These are phyloP conservation scores for Tragelaphus oryx DNA, from an alignment of 2,797 vertebrate species.

Conservation along the genomic window DNA sequence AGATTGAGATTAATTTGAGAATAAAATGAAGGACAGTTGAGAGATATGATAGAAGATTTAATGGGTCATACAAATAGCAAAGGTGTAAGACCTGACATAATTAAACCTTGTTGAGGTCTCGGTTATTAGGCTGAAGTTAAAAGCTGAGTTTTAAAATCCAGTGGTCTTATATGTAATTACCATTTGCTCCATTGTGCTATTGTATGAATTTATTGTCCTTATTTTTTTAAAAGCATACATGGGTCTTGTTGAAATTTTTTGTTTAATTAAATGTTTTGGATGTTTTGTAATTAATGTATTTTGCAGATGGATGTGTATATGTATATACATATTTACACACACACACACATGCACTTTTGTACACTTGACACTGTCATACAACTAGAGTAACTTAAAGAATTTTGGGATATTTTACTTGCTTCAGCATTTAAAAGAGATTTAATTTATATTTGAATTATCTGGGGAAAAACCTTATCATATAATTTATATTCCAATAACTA, in stretches of 20 bases:
- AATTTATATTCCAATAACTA: conserved; percentile 35
- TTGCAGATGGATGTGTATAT: neutral
- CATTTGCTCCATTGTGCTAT: neutral
- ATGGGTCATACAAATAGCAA: neutral
- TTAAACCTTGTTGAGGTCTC: conserved; percentile 42
- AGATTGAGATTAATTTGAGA: conserved; percentile 35
- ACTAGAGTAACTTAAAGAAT: neutral
- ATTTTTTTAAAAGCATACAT: conserved; percentile 2
- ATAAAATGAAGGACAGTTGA: conserved; percentile 63
- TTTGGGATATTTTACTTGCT: conserved; percentile 14
- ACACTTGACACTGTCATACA: neutral
- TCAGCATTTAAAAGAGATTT: conserved; percentile 30
- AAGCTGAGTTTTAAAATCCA: neutral
- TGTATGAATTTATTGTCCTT: neutral
- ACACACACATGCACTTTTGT: neutral
- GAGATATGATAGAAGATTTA: conserved; percentile 28
- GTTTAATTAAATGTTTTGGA: neutral
- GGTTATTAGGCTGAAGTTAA: neutral
- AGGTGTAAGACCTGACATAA: neutral
- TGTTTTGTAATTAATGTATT: neutral
- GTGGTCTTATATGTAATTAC: neutral
- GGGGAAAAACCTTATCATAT: conserved; percentile 5
- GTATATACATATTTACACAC: neutral
- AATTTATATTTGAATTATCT: conserved; percentile 45
- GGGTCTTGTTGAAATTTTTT: conserved; percentile 8